Base-by-base conservation (phyloP, 2,888 invertebrate species). In the Drosophila engyochracea region DNA sequence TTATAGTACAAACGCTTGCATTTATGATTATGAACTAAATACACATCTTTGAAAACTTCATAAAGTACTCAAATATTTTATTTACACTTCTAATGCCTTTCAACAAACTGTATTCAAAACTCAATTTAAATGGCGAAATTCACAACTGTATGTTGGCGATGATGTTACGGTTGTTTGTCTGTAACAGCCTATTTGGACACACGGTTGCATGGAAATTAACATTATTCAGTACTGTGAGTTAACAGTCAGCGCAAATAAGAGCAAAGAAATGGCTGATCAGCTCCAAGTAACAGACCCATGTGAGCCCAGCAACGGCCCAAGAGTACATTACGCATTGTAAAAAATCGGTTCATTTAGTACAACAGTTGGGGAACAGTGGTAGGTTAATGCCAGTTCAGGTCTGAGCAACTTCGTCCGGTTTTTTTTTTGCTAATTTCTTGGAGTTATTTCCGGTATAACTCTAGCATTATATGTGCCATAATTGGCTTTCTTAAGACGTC, bases 81-180 rank as follows among this genome's bases (percentile, higher is more conserved):
- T 47, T 60, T 41, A n/a, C 54, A 59, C 54, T 54, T 73, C 37
- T 37, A 35, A 62, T 74, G 61, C 41, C 31, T 35, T 64, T 69
- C 44, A 37, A 25, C 33, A 16, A 61, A 61, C 65, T 61, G 49
- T 68, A 75, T 85, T 85, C 90, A 85, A 85, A 85, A 90, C 62
- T 74, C 52, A 85, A 88, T 88, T 85, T 88, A 85, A 85, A 85
- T 83, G 64, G 75, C 73, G 41, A 82, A 83, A 74, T 67, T 72
- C 68, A 73, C 83, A 83, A 77, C 82, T 83, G 81, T 74, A 83
- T 85, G 71, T 82, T 83, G 78, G 60, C 74, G 81, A 76, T 47
- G 62, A 66, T 55, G 79, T 79, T 78, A 81, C 79, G 81, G 82
- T 81, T 81, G 79, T 73, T 73, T 78, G 64, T 81, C 71, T 65